Percentiles rank a stretch among this genome's conserved stretches.
Evolutionary conservation across 2,888 invertebrate species (phyloP).

Genomic region (Dryomyza anilis): DNA sequence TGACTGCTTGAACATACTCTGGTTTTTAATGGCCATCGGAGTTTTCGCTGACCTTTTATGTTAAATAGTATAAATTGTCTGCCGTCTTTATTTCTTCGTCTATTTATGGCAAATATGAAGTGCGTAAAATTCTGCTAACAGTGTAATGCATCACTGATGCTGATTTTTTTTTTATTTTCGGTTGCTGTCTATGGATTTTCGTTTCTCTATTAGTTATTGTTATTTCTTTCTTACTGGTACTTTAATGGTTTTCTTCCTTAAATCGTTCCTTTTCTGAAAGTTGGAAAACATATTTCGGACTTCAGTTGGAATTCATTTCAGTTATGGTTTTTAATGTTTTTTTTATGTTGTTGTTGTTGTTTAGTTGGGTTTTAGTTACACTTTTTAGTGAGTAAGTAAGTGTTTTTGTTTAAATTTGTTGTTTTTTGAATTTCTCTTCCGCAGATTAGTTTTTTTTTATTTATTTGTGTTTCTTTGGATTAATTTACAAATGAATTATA

Average conservation of each 20-base stretch:
- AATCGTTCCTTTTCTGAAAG: constrained; percentile 41
- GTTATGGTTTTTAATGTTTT: constrained; percentile 16
- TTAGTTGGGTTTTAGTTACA: constrained; percentile 27
- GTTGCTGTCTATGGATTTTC: background rate
- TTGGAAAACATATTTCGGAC: constrained; percentile 35
- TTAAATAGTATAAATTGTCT: background rate
- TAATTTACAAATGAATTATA: constrained; percentile 33
- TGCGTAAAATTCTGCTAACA: constrained; percentile 9
- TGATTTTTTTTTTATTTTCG: background rate
- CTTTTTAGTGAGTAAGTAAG: constrained; percentile 31
- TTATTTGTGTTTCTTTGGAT: too few species aligned
- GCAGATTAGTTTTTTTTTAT: background rate
- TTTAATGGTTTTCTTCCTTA: constrained; percentile 27
- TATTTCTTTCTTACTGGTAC: constrained; percentile 19
- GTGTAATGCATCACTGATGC: background rate
- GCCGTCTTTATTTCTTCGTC: constrained; percentile 7
- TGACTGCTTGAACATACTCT: constrained; percentile 36
- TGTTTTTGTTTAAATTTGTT: constrained; percentile 20
- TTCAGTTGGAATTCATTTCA: constrained; percentile 29
- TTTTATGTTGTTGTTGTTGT: constrained; percentile 24
- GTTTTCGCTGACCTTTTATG: too few species aligned
- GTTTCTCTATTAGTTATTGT: background rate
- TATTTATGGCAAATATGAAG: constrained; percentile 13
- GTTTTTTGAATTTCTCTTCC: too few species aligned
- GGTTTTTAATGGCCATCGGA: constrained; percentile 42